Base-by-base conservation (phyloP, 2,797 vertebrate genomes). In the Anomalospiza imberbis region DNA sequence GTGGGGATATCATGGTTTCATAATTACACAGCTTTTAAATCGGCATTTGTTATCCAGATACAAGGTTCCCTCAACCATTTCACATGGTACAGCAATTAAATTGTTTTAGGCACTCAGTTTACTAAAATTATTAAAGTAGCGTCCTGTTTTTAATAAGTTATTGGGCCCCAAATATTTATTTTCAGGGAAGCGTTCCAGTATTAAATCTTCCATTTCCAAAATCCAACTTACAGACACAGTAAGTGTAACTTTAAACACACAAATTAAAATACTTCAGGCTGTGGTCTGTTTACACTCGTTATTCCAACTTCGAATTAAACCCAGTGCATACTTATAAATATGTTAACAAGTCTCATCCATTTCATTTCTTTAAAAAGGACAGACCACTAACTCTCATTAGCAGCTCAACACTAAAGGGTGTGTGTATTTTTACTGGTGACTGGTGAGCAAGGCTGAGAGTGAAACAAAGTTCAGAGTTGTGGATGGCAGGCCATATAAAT, bases 221-320 rank as follows among this genome's bases (percentile, higher is more conserved):
- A 88, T 75, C 76, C 73, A 83, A 42, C 80, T 92, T 77, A 73
- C 47, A 91, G 90, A 88, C 84, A 94, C 86, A 92, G 79, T 85
- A 85, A 94, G 94, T 89, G 88, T 82, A 96, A 94, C 88, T 88
- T 95, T 88, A 95, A 97, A 96, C 93, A 95, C 74, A 93, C 71
- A 95, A 95, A 96, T 95, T 95, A 94, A 95, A 96, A 94, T 95
- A 93, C 57, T 95, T 94, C 80, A 91, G 91, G 78, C 78, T 91
- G 88, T 65, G 89, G 66, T 94, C 84, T 96, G 93, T 97, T 96
- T 97, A 97, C 88, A 85, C 78, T 86, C 88, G 84, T 84, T 93
- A 89, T 86, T 95, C 96, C 96, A 97, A 82, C 71, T 81, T 34
- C 75, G 95, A 95, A 96, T 95, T 85, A 95, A 93, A 96, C 61